phyloP scores from a whole-genome alignment of 2,797 vertebrate species.

The Melanogrammus aeglefinus region DNA sequence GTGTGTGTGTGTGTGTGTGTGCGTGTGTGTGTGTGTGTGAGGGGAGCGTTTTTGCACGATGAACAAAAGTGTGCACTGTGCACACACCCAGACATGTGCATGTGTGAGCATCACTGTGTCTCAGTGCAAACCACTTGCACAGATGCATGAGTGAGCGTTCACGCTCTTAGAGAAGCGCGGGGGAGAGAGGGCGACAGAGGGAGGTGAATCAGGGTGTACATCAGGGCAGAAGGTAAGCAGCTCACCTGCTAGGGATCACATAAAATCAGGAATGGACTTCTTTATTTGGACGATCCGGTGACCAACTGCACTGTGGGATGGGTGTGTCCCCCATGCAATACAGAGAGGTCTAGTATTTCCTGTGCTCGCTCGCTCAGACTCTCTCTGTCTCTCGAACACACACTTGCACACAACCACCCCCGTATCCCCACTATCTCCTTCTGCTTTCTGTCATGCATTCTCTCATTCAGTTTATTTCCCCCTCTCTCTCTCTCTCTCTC shows the following conservation, averaged over 20 bases:
- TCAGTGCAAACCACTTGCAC: not conserved
- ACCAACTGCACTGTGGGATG: too few relatives aligned
- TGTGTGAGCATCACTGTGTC: not conserved
- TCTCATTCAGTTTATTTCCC: constrained; percentile 37
- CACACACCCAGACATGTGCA: not conserved
- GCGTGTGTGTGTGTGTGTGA: not conserved
- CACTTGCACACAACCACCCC: not conserved
- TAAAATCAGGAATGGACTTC: too few relatives aligned
- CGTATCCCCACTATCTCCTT: constrained; percentile 38
- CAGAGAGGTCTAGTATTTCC: too few relatives aligned
- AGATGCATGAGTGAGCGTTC: not conserved
- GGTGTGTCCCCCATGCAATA: too few relatives aligned
- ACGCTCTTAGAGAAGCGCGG: not conserved
- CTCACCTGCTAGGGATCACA: too few relatives aligned
- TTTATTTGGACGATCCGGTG: too few relatives aligned
- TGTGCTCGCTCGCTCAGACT: too few relatives aligned
- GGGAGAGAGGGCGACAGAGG: not conserved
- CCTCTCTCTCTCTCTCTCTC: constrained; percentile 43
- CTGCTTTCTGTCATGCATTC: constrained; percentile 63
- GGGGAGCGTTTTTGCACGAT: too few relatives aligned
- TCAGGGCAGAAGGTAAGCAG: not conserved
- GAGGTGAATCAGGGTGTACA: not conserved
- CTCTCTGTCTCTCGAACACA: not conserved
- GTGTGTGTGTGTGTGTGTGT: not conserved
- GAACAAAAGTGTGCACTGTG: not conserved